phyloP scores from a whole-genome alignment of 2,113 vertebrate species.

The Sylvietta virens region DNA sequence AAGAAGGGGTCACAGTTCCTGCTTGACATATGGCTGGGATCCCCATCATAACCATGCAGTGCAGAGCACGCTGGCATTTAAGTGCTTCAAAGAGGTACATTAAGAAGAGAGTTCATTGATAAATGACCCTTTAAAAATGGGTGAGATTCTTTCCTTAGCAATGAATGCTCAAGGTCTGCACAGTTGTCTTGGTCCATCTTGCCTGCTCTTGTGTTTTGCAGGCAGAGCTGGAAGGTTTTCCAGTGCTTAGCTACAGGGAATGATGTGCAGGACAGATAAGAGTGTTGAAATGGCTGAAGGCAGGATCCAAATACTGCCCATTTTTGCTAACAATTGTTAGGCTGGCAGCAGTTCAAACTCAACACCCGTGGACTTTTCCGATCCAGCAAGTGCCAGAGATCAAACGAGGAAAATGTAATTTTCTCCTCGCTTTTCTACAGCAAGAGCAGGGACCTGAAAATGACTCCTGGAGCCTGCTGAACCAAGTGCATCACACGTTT shows the following conservation, averaged over 20 bases:
- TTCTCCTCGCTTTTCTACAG: background rate
- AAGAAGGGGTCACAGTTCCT: slow-evolving; percentile 23
- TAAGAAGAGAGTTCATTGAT: background rate
- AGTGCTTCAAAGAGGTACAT: slow-evolving; percentile 8
- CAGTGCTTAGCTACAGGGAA: background rate
- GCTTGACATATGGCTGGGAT: background rate
- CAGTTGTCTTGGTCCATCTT: background rate
- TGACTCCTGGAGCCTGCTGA: background rate
- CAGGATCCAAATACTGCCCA: background rate
- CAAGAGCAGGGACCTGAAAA: background rate
- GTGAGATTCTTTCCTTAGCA: background rate
- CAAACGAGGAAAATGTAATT: background rate
- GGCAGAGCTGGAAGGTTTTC: background rate
- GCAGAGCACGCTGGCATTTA: background rate
- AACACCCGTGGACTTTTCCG: background rate
- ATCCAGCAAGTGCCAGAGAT: background rate
- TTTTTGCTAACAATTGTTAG: background rate
- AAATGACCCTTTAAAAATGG: slow-evolving; percentile 1
- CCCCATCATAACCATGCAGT: background rate
- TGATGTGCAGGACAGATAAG: background rate
- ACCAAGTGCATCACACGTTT: background rate
- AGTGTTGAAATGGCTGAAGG: background rate
- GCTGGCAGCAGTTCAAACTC: background rate
- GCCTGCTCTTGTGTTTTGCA: background rate
- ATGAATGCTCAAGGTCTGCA: background rate